Percentiles rank a stretch among this genome's conserved stretches.
These are phyloP conservation scores for Probosciger aterrimus DNA, from an alignment of 2,113 vertebrate genomes.

Conservation along the genomic window DNA sequence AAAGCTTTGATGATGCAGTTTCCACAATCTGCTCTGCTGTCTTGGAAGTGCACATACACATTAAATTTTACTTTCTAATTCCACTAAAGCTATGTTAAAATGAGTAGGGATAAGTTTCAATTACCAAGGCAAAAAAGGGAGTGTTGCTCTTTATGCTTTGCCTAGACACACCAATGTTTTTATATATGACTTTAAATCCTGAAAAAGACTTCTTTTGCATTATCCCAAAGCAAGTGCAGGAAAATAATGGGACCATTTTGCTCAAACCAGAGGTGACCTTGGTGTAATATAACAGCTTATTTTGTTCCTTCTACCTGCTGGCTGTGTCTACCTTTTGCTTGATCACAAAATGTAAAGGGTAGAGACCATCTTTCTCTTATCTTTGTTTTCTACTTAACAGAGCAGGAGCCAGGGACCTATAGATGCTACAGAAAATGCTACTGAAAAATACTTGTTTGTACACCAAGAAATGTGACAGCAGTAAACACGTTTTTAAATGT, in stretches of 20 bases:
- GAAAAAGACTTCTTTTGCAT: not conserved
- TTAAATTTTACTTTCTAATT: constrained; percentile 6
- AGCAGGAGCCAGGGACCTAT: not conserved
- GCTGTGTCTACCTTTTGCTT: not conserved
- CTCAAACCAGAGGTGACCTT: not conserved
- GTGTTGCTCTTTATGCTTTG: not conserved
- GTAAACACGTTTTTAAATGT: constrained; percentile 24
- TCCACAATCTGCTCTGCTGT: not conserved
- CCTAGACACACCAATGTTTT: not conserved
- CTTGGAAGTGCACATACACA: not conserved
- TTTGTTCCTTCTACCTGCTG: not conserved
- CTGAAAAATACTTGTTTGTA: not conserved
- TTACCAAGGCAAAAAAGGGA: not conserved
- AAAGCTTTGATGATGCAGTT: not conserved
- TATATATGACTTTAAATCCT: not conserved
- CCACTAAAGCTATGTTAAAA: not conserved
- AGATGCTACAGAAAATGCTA: not conserved
- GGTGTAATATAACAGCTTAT: not conserved
- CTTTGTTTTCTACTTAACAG: not conserved
- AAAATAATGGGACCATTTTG: not conserved
- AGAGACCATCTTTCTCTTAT: not conserved
- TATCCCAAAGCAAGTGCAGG: not conserved
- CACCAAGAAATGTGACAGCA: constrained; percentile 18
- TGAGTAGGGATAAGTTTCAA: not conserved
- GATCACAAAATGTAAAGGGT: not conserved